These are phyloP conservation scores for Arge pagana DNA, from an alignment of 2,888 invertebrate genomes.

Conservation along the genomic window DNA sequence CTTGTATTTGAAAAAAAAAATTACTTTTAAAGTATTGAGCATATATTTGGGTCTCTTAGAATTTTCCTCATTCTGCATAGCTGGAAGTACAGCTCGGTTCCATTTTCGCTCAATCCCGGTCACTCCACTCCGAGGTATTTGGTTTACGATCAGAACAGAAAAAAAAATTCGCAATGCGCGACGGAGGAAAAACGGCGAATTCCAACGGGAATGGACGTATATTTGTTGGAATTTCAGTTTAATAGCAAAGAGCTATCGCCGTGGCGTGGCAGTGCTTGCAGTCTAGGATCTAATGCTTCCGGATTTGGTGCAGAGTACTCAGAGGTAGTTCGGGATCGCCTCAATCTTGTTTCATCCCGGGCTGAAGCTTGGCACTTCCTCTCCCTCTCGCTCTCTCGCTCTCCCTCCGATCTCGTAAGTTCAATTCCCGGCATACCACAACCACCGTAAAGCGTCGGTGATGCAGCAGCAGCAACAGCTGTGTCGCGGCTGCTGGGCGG, in stretches of 20 bases:
- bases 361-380: conserved; percentile 6
- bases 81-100: neutral
- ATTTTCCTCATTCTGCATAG: neutral
- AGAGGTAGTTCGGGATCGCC: no score
- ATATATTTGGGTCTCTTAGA: neutral
- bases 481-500: no score
- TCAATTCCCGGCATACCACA: conserved; percentile 20
- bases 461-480: conserved; percentile 1
- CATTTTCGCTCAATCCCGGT: no score
- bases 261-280: neutral
- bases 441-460: neutral
- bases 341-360: conserved; percentile 8
- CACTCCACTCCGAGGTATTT: no score
- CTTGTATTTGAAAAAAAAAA: no score
- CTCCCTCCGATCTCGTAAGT: conserved; percentile 28
- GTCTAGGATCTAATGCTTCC: no score
- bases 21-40: no score
- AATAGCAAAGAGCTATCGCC: neutral
- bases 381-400: neutral
- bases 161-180: neutral
- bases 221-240: conserved; percentile 2
- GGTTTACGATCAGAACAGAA: no score
- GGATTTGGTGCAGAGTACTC: no score
- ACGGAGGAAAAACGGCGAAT: neutral
- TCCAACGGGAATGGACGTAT: neutral